Evolutionary conservation across 2,888 invertebrate genomes (phyloP), one percentile per base, ranked within the genome.

Genomic region (Chrysomela aeneicollis): DNA sequence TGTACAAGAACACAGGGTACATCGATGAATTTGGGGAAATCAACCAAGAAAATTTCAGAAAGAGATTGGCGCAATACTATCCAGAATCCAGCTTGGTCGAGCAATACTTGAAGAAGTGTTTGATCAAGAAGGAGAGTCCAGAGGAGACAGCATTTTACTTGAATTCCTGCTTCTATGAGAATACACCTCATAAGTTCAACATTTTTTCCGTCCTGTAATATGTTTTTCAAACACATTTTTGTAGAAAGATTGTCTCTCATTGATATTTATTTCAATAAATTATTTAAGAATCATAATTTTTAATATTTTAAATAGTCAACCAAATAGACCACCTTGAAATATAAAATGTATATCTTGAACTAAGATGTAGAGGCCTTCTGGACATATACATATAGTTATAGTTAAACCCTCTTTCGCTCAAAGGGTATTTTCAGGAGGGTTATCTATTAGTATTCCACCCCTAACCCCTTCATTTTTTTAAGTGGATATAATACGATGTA

Each of bases 1-100:
- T 61, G 54, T 18, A 49, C 32, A 26, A 30, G 1, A 30, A 12
- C n/a, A 12, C 10, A 2, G 47, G 32, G 2, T 6, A 42, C 26
- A 26, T 46, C 9, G 54, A 21, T 12, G 30, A 47, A 53, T 22
- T 47, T 46, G 61, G 61, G n/a, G 47, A 53, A 12, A 47, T 61
- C 1, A 32, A 55, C 5, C 19, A 32, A 9, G 61, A 54, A 1
- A 32, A 18, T 5, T 18, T 61, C 0, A 55, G 22, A 12, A 15
- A 21, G 22, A 52, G 10, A 18, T 12, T 52, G 6, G 6, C 12
- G 1, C 35, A 35, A 10, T 12, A 10, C 4, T 42, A 42, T 15
- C 12, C n/a, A 2, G 42, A 42, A 3, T 3, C 42, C 15, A 15
- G 15, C 15, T 3, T 15, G 42, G 12, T 42, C 42, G 15, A 42